Evolutionary conservation across 2,888 invertebrate species (phyloP), one percentile per base, ranked within the genome.

Genomic region (Ichneumoninae sp.): DNA sequence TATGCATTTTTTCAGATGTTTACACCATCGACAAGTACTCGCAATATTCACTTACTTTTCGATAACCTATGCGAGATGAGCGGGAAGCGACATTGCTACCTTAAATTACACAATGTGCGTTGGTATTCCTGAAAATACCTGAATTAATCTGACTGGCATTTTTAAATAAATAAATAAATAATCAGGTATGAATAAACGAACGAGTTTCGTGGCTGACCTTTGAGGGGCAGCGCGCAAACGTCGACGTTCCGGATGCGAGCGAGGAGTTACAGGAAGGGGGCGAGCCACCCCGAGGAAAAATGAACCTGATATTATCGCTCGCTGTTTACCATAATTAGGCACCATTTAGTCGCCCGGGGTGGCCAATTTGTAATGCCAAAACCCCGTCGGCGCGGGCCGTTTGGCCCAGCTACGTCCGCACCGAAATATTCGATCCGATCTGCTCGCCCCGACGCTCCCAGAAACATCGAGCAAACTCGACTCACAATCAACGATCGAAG

Each of bases 331-430:
- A 79, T 79, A 79, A 71, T 79, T 30, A 60, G 60, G 60, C 40
- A 71, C 70, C 63, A 40, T 71, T 57, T 50, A 52, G 40, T 26
- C 50, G 69, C 44, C 40, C 36, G 50, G 63, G 19, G 16, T 70
- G 40, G 81, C 36, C 52, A 70, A 70, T 75, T 76, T 69, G 52
- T 65, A 36, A 70, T 77, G 81, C 57, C 77, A 81, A 81, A 70
- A 26, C 36, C 16, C 19, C 60, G 19, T 44, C 19, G 60, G 69
- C 63, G 16, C 66, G 30, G 44, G 54, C 30, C 47, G 69, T 47
- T 16, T 47, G 26, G 65, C 66, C 19, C 26, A 78, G 47, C 44
- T 63, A 44, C 36, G 65, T 57, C 22, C 36, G 36, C 30, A 33
- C n/a, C 7, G 33, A 16, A n/a, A 7, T 10, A 33, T 63, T 63